A percentile compares a stretch with the other conserved stretches of the same genome.
These are phyloP conservation scores for Saimiri boliviensis DNA, from an alignment of 2,113 vertebrate species.

Conservation along the genomic window DNA sequence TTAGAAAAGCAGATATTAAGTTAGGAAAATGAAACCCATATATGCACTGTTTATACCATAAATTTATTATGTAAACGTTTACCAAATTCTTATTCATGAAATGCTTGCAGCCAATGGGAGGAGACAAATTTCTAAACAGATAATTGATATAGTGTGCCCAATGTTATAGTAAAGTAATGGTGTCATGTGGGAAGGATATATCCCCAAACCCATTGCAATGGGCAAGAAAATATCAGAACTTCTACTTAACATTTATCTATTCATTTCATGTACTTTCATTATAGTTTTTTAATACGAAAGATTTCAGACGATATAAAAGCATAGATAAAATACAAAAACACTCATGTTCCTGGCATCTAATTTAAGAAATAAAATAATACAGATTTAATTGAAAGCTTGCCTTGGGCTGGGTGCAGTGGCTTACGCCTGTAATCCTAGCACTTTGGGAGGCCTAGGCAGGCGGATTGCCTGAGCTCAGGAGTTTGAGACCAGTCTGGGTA, in stretches of 20 bases:
- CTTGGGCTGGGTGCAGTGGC: not conserved
- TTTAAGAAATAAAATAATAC: constrained; percentile 42
- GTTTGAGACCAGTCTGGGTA: too few species aligned
- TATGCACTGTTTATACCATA: constrained; percentile 34
- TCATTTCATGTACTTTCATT: not conserved
- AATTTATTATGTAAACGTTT: constrained; percentile 45
- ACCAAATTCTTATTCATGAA: constrained; percentile 41
- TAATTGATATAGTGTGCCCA: not conserved
- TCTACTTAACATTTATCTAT: not conserved
- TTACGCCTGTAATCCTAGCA: too few species aligned
- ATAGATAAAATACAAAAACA: not conserved
- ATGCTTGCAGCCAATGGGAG: not conserved
- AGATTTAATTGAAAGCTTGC: not conserved
- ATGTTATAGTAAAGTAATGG: not conserved
- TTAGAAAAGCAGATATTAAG: constrained; percentile 66
- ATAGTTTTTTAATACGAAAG: constrained; percentile 15
- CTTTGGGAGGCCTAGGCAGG: too few species aligned
- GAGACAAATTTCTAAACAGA: not conserved
- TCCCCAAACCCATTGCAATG: not conserved
- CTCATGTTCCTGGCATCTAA: not conserved
- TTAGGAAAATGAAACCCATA: constrained; percentile 56
- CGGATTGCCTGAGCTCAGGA: too few species aligned
- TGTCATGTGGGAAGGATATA: not conserved
- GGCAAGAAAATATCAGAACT: not conserved
- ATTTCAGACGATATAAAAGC: constrained; percentile 12